Conservation (phyloP, 1,140 invertebrate genomes). For the Dendrolimus punctatus region DNA sequence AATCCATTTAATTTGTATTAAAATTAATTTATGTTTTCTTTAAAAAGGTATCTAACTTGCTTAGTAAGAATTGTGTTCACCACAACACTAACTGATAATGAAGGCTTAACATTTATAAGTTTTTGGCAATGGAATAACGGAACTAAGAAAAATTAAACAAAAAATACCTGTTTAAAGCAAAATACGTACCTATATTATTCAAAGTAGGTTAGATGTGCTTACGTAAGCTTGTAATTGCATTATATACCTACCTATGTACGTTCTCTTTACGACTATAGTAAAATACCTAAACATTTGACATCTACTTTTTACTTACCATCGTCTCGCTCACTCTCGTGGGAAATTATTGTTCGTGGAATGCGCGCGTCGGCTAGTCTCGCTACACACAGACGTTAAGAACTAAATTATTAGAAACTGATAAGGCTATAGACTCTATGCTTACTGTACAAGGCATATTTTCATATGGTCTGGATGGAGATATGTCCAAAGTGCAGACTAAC, state of each 20-base stretch:
- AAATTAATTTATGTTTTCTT: too few species aligned
- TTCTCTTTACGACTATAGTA: constrained; percentile 65
- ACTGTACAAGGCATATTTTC: constrained; percentile 34
- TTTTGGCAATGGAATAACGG: too few species aligned
- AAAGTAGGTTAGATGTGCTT: constrained; percentile 65
- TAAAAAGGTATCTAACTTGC: too few species aligned
- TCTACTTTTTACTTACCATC: constrained; percentile 62
- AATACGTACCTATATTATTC: constrained; percentile 32
- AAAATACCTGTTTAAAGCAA: constrained; percentile 23
- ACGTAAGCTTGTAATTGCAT: constrained; percentile 66
- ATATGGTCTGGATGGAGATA: constrained; percentile 5
- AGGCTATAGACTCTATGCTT: constrained; percentile 8
- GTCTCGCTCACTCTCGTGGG: constrained; percentile 53
- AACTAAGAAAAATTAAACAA: constrained; percentile 5
- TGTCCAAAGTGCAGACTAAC: constrained; percentile 16
- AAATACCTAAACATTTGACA: constrained; percentile 71
- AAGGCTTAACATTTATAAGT: too few species aligned
- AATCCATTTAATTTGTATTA: too few species aligned
- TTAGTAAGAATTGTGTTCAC: too few species aligned
- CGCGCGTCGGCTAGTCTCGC: constrained; percentile 66
- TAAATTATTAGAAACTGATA: constrained; percentile 22
- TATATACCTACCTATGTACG: constrained; percentile 60
- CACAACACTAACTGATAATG: too few species aligned
- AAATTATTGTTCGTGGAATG: constrained; percentile 67
- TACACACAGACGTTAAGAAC: constrained; percentile 29